Evolutionary conservation across 2,113 vertebrate species (phyloP).

Genomic region (Eudyptes chrysolophus): DNA sequence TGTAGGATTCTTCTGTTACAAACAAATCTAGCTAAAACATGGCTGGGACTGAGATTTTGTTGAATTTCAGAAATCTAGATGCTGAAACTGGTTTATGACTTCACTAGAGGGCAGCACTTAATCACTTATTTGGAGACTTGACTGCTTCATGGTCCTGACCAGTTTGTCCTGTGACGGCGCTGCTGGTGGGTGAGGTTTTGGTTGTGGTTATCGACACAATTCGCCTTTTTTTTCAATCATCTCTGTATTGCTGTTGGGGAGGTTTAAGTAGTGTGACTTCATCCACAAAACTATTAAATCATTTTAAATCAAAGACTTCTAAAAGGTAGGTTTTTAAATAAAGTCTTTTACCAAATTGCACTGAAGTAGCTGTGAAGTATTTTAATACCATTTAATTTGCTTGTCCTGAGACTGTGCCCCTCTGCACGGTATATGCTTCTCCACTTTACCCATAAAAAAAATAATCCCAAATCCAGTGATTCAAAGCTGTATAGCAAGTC

Average conservation of each 20-base stretch:
- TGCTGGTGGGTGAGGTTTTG: background rate
- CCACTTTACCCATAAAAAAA: background rate
- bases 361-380: background rate
- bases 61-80: background rate
- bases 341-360: background rate
- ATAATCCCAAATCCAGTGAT: background rate
- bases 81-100: background rate
- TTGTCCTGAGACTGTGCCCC: background rate
- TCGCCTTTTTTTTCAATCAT: background rate
- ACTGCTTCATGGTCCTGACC: rapidly evolving
- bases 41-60: background rate
- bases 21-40: background rate
- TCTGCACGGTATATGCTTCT: background rate
- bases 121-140: background rate
- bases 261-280: background rate
- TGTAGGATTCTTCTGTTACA: background rate
- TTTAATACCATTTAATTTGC: background rate
- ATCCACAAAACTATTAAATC: background rate
- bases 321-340: background rate
- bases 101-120: constrained; percentile 57
- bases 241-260: background rate
- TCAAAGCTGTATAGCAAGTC: background rate
- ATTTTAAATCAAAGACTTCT: background rate
- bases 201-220: background rate
- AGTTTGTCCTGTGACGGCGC: background rate